Base-by-base conservation (phyloP, 2,113 vertebrate species). In the Genyomyrus donnyi region DNA sequence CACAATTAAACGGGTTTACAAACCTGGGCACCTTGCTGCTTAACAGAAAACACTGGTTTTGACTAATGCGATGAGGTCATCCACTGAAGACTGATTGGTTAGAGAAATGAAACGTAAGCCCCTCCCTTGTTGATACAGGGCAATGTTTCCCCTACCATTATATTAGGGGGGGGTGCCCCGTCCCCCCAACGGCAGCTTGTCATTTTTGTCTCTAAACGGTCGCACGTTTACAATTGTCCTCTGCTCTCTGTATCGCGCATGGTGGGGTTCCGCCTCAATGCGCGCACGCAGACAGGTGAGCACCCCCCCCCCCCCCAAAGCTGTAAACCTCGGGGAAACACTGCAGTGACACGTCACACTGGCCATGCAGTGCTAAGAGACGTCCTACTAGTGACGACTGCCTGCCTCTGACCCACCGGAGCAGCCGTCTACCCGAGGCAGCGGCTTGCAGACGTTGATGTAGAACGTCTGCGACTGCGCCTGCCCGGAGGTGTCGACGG, bases 391-490 rank as follows among this genome's bases (percentile, higher is more conserved):
- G 2, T 31, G 8, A n/a, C 2, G 2, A 70, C 49, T 11, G 9
- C 49, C 5, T 6, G 24, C 17, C 15, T 11, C 11, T 1, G 15
- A 91, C 93, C 91, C 93, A 98, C 98, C 96, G 9, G 95, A 95
- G 88, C 98, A 99, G 2, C 94, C 93, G 0, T 90, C 83, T 1
- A 97, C 90, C 0, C 92, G 91, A 0, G 97, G 96, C 31, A 99
- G 95, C 1, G 97, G 97, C 39, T 93, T 97, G 94, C 98, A 99
- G 66, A 99, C 95, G 3, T 97, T 99, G 89, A 99, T 92, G 93
- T 97, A 99, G 94, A 99, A 99, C 0, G 90, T 96, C 90, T 95
- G 94, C 0, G 91, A 95, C 19, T 93, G 95, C 4, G 93, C 95
- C 0, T 94, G 92, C 0, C 90, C 91, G 0, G 95, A 94, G 0